Percentiles rank a stretch among this genome's conserved stretches.
Conservation (phyloP, 2,797 vertebrate genomes). For the Avahi laniger region DNA sequence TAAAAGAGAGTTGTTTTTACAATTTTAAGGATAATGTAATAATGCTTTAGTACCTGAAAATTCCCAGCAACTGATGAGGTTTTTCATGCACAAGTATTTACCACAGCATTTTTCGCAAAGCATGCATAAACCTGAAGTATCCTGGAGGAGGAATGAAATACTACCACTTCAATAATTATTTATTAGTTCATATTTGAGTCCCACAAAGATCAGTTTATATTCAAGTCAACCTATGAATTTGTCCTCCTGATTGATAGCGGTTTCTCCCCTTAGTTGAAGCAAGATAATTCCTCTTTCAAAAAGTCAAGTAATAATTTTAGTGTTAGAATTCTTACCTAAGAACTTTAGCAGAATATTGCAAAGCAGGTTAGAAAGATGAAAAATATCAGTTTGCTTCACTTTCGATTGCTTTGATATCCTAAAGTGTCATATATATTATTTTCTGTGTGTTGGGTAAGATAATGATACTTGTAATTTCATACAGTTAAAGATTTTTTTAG, state of each 20-base stretch:
- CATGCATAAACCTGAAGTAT: not conserved
- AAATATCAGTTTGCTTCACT: not conserved
- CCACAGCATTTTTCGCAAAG: not conserved
- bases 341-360: not conserved
- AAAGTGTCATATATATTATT: not conserved
- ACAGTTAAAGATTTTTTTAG: not conserved
- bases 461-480: not conserved
- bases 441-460: not conserved
- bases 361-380: not conserved
- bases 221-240: not conserved
- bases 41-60: not conserved
- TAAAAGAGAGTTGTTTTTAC: not conserved
- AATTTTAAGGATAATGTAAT: not conserved
- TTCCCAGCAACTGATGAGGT: not conserved
- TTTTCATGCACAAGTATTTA: not conserved
- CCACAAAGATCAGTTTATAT: not conserved
- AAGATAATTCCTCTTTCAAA: not conserved
- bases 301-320: not conserved
- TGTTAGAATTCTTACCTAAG: not conserved
- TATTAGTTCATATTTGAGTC: not conserved
- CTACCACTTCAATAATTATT: not conserved
- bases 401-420: not conserved
- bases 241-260: not conserved
- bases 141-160: not conserved
- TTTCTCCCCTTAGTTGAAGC: not conserved